Evolutionary conservation across 1,140 invertebrate species (phyloP).

Genomic region (Bombus cullumanus): DNA sequence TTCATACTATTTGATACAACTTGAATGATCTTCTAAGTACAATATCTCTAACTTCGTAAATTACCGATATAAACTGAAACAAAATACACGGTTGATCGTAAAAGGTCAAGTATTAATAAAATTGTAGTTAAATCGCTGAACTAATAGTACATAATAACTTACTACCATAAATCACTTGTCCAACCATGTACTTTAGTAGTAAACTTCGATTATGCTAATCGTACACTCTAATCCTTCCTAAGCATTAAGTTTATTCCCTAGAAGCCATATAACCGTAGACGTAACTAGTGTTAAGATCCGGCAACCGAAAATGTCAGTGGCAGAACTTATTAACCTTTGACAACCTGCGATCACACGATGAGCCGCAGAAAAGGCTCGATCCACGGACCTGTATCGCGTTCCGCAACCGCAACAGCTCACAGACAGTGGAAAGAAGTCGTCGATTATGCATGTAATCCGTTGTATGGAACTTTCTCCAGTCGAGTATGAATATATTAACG

Average conservation of each 20-base stretch:
- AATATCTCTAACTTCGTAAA: no score
- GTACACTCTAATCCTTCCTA: neutral
- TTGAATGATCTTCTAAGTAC: no score
- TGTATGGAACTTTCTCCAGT: conserved; percentile 15
- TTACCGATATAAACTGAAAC: no score
- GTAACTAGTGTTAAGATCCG: neutral
- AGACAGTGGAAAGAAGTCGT: neutral
- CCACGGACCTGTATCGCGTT: neutral
- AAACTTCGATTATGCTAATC: neutral
- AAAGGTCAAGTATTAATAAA: neutral
- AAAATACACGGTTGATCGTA: neutral
- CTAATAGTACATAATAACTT: neutral
- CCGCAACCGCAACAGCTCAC: no score
- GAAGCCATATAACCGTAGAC: neutral
- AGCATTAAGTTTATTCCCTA: neutral
- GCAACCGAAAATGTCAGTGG: conserved; percentile 27
- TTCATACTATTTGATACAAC: no score
- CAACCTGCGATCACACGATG: neutral
- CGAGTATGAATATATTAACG: conserved; percentile 5
- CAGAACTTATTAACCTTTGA: conserved; percentile 40
- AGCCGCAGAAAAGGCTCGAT: neutral
- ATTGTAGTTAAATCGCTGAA: neutral
- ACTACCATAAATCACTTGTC: no score
- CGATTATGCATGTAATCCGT: conserved; percentile 6
- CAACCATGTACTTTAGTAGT: neutral